These are phyloP conservation scores for Bambusicola thoracicus DNA, from an alignment of 2,113 vertebrate species.

Conservation along the genomic window DNA sequence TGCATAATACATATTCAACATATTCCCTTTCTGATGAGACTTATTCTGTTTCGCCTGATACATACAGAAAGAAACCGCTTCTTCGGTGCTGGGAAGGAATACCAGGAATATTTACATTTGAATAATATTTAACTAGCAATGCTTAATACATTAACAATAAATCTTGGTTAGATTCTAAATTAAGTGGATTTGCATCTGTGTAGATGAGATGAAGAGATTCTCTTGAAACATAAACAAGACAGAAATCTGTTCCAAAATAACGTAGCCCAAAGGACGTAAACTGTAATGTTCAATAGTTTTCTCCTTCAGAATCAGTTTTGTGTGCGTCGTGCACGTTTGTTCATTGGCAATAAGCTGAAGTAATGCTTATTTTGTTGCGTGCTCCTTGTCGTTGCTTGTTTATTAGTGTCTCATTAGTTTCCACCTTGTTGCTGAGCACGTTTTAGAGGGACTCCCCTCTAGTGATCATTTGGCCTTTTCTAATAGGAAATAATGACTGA, in stretches of 20 bases:
- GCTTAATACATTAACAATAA: conserved; percentile 68
- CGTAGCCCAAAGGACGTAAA: conserved; percentile 30
- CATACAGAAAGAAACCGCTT: background rate
- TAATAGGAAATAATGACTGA: background rate
- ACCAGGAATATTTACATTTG: conserved; percentile 51
- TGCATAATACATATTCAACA: background rate
- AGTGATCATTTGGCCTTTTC: background rate
- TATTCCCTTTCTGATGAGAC: background rate
- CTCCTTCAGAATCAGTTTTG: conserved; percentile 27
- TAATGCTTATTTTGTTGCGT: background rate
- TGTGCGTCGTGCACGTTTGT: background rate
- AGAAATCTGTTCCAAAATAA: conserved; percentile 55
- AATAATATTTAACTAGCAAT: conserved; percentile 69
- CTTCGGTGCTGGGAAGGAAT: conserved; percentile 31
- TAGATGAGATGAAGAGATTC: conserved; percentile 69
- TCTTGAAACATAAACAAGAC: conserved; percentile 57
- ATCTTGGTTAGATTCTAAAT: conserved; percentile 68
- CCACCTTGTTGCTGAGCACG: background rate
- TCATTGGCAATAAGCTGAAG: conserved; percentile 27
- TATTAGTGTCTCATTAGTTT: background rate
- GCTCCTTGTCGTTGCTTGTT: background rate
- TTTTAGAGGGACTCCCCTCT: background rate
- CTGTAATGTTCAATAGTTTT: conserved; percentile 33
- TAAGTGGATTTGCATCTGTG: conserved; percentile 67
- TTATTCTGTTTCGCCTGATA: conserved; percentile 10